phyloP scores from a whole-genome alignment of 2,888 invertebrate genomes.

The Eupithecia exiguata region DNA sequence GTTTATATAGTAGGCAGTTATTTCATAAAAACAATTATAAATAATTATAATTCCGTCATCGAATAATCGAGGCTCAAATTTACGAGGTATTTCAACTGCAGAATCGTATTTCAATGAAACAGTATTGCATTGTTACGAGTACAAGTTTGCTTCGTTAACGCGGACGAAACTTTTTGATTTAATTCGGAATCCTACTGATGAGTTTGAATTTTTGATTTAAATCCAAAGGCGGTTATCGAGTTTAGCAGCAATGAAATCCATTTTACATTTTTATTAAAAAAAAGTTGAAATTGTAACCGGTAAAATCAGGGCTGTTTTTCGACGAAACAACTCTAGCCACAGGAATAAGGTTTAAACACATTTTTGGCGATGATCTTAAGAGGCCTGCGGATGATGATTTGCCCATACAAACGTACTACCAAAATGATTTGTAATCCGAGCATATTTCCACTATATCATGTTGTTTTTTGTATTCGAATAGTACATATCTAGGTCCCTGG shows the following conservation, averaged over 20 bases:
- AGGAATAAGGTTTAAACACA: not conserved
- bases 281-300: not conserved
- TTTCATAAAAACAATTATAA: too few species aligned
- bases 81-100: constrained; percentile 13
- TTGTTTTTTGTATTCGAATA: too few species aligned
- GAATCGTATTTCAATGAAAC: constrained; percentile 43
- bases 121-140: constrained; percentile 38
- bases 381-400: too few species aligned
- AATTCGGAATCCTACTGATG: constrained; percentile 55
- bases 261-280: constrained; percentile 18
- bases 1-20: not conserved
- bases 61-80: not conserved
- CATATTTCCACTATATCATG: too few species aligned
- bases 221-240: constrained; percentile 30
- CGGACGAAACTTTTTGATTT: constrained; percentile 55
- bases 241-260: constrained; percentile 24
- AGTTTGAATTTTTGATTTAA: constrained; percentile 58
- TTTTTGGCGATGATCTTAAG: not conserved
- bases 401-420: too few species aligned
- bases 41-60: not conserved
- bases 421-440: too few species aligned
- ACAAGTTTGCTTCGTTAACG: constrained; percentile 45
- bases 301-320: not conserved
- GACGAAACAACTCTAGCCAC: not conserved
- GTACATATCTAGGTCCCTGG: too few species aligned